These are phyloP conservation scores for Pholis gunnellus DNA, from an alignment of 2,113 vertebrate genomes.

Conservation along the genomic window DNA sequence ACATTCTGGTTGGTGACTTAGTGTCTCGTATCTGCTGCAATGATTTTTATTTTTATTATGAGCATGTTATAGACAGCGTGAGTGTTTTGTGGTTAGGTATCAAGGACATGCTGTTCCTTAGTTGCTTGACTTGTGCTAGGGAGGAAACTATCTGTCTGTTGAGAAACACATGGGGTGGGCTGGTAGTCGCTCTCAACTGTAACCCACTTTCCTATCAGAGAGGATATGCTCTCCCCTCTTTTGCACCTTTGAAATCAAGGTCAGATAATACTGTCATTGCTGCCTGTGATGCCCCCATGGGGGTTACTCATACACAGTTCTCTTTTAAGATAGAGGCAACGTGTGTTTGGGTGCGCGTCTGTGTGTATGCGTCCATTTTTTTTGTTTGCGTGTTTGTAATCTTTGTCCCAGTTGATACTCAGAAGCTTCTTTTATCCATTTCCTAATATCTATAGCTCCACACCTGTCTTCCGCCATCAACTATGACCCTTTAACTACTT, in stretches of 20 bases:
- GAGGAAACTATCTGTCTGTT: constrained; percentile 68
- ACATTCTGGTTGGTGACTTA: constrained; percentile 6
- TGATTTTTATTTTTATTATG: background rate
- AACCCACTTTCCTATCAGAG: constrained; percentile 73
- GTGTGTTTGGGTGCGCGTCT: constrained; percentile 11
- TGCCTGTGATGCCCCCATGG: constrained; percentile 28
- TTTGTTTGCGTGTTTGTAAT: background rate
- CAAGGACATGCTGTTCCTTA: constrained; percentile 70
- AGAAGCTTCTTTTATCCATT: background rate
- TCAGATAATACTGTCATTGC: constrained; percentile 64
- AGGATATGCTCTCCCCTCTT: constrained; percentile 66
- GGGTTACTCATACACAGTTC: constrained; percentile 41
- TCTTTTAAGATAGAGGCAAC: constrained; percentile 16
- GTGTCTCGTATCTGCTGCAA: background rate
- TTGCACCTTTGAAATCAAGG: constrained; percentile 69
- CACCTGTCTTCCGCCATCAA: constrained; percentile 9
- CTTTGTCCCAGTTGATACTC: background rate
- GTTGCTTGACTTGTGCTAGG: constrained; percentile 40
- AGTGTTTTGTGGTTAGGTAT: constrained; percentile 71
- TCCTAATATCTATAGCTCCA: background rate
- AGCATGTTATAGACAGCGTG: constrained; percentile 35
- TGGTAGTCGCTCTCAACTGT: constrained; percentile 70
- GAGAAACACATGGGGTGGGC: constrained; percentile 54
- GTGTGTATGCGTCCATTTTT: background rate
- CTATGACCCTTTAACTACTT: constrained; percentile 22